These are phyloP conservation scores for Amazona ochrocephala DNA, from an alignment of 2,797 vertebrate genomes.

Conservation along the genomic window DNA sequence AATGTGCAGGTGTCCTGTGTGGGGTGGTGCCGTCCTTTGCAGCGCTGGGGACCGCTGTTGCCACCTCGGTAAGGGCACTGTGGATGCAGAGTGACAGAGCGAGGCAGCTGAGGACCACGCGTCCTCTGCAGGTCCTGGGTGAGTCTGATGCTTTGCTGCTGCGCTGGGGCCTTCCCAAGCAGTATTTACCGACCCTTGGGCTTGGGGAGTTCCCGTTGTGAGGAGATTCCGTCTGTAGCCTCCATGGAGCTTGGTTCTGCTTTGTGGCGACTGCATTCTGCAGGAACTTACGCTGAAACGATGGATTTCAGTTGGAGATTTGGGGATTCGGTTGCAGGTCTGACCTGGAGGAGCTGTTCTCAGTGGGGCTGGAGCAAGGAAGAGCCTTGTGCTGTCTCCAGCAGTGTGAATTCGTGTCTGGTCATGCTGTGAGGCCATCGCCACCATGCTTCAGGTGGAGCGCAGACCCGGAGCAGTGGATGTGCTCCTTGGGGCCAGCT, in stretches of 20 bases:
- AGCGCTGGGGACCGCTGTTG: background rate
- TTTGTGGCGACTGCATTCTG: background rate
- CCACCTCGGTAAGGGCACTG: too few species aligned
- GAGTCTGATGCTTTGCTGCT: background rate
- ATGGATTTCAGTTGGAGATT: background rate
- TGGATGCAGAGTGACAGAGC: fast-evolving
- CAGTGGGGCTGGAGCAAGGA: background rate
- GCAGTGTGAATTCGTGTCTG: background rate
- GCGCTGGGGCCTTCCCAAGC: background rate
- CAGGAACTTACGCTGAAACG: fast-evolving
- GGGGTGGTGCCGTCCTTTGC: fast-evolving
- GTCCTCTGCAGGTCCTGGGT: background rate
- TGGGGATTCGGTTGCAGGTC: background rate
- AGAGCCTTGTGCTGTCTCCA: too few species aligned
- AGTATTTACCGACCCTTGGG: fast-evolving
- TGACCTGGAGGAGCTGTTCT: background rate
- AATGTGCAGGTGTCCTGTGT: too few species aligned
- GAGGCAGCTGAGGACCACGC: background rate
- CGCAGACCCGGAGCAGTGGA: background rate
- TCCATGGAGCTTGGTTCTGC: too few species aligned
- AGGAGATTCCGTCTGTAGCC: background rate
- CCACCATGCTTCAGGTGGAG: background rate
- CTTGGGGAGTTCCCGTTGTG: background rate
- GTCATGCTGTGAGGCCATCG: background rate
- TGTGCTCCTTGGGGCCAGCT: background rate